phyloP scores from a whole-genome alignment of 2,888 invertebrate species.

The Cephus sareptanus region DNA sequence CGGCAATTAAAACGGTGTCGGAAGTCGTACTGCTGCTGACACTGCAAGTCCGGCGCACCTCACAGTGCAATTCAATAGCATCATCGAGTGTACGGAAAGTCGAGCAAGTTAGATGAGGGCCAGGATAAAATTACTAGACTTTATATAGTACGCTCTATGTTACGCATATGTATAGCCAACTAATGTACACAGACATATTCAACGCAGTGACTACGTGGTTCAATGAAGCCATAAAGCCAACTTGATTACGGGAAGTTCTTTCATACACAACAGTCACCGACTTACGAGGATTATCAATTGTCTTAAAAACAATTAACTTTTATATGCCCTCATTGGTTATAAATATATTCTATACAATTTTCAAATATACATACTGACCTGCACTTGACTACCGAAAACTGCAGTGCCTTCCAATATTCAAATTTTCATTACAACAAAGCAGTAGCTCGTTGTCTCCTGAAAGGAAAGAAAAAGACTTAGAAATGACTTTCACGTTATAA shows the following conservation, averaged over 20 bases:
- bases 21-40: constrained; percentile 54
- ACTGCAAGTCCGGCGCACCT: constrained; percentile 34
- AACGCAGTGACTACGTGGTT: constrained; percentile 6
- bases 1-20: constrained; percentile 65
- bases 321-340: constrained; percentile 43
- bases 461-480: neutral
- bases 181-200: too few species aligned
- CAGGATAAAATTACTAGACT: neutral
- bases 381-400: neutral
- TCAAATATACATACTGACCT: neutral
- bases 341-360: neutral
- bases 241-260: constrained; percentile 1
- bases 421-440: neutral
- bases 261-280: neutral
- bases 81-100: constrained; percentile 21
- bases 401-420: neutral
- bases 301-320: constrained; percentile 57
- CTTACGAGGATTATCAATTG: constrained; percentile 56
- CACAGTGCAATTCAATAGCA: constrained; percentile 20
- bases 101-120: neutral
- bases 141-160: neutral
- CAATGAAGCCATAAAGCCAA: constrained; percentile 52
- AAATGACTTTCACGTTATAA: neutral
- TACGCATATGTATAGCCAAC: neutral
- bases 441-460: neutral